Base-by-base conservation (phyloP, 2,888 invertebrate species). In the Leptogaster cylindrica region DNA sequence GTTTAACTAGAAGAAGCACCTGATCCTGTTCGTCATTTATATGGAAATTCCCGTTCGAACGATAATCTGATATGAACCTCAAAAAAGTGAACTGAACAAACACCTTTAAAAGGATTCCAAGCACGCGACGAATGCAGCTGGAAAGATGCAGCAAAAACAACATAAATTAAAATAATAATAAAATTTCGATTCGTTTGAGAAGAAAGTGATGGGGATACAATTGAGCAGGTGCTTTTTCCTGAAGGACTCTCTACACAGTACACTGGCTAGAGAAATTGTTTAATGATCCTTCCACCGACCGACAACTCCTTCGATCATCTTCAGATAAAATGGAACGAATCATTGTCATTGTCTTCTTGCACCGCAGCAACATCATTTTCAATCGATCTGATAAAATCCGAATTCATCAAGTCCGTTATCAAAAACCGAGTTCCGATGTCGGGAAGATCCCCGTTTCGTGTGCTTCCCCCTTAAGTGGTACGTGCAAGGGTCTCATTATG, bases 401-500 rank as follows among this genome's bases (percentile, higher is more conserved):
- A 46, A 18, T 46, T 46, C 41, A 12, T 46, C n/a, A 18, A 10
- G 20, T 3, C 46, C 10, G 46, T 7, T 20, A 6, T 7, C 5
- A 7, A 2, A 18, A 8, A 20, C 6, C 46, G 10, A 8, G 18
- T 41, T 14, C 41, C 41, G 12, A 18, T 18, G 2, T n/a, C 28
- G 6, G n/a, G 5, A 51, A 20, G 16, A 52, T 8, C 6, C 14
- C 33, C 52, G n/a, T 52, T 52, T 33, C 18, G 33, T 52, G 52
- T 33, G 5, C 8, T 8, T 31, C n/a, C 25, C 27, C 36, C 46
- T 36, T 61, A 67, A 8, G 27, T 63, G 48, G 44, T 36, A 55
- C 25, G 46, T 27, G 41, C 46, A 46, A 16, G 55, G 65, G 48
- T 39, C 69, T 69, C 65, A 67, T 69, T 69, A 69, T 69, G 67